Conservation (phyloP, 2,113 vertebrate species). For the Apodemus speciosus region DNA sequence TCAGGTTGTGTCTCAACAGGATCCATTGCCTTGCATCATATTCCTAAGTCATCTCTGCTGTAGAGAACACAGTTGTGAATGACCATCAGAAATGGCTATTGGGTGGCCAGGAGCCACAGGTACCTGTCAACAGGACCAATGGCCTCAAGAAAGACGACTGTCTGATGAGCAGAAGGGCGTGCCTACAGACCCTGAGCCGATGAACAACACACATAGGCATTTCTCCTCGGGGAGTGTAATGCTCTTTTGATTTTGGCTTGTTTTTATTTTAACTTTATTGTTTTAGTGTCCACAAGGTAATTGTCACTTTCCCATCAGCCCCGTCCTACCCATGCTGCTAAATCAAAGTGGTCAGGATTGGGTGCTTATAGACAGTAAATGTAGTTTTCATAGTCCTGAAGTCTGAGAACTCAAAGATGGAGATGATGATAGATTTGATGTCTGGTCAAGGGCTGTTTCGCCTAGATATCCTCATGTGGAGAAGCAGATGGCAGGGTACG, state of each 20-base stretch:
- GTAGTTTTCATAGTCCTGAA: not conserved
- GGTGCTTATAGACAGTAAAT: not conserved
- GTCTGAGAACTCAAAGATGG: not conserved
- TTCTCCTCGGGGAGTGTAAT: not conserved
- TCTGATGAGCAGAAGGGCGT: not conserved
- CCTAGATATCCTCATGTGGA: not conserved
- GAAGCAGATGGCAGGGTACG: not conserved
- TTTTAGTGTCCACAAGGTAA: not conserved
- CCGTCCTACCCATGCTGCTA: not conserved
- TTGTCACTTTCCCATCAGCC: not conserved
- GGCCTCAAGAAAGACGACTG: not conserved
- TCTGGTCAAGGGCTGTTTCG: not conserved
- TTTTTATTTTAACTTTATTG: constrained; percentile 20
- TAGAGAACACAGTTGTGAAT: not conserved
- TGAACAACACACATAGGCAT: too few relatives aligned
- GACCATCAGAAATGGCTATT: not conserved
- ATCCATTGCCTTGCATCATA: fast-evolving
- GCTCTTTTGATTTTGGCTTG: not conserved
- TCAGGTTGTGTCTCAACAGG: not conserved
- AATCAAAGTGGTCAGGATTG: not conserved
- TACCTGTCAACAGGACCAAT: not conserved
- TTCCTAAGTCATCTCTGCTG: not conserved
- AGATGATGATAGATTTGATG: not conserved
- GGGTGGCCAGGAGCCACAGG: not conserved
- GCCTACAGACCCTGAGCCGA: too few relatives aligned